Percentiles rank a stretch among this genome's conserved stretches.
Evolutionary conservation across 2,888 invertebrate species (phyloP).

Genomic region (Spisula solida): DNA sequence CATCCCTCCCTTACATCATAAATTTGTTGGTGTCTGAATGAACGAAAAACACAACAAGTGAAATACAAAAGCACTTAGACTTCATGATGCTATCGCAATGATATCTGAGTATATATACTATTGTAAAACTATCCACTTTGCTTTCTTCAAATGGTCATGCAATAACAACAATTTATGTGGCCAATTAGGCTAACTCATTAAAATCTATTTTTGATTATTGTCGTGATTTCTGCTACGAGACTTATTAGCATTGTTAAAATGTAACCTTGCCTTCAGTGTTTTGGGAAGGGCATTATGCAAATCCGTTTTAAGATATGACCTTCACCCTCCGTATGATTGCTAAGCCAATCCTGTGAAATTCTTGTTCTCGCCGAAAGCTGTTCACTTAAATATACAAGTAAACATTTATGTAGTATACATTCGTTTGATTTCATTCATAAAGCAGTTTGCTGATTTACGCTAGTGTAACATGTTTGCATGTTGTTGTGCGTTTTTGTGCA

Average conservation of each 20-base stretch:
- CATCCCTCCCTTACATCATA: no score
- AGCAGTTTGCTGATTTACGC: constrained; percentile 20
- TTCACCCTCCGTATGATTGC: neutral
- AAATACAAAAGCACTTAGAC: constrained; percentile 1
- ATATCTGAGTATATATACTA: neutral
- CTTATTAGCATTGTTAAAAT: neutral
- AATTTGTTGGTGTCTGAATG: no score
- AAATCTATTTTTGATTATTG: constrained; percentile 14
- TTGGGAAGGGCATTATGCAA: constrained; percentile 6
- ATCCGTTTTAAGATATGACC: neutral
- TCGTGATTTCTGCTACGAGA: neutral
- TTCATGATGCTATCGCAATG: neutral
- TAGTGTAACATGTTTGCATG: constrained; percentile 26
- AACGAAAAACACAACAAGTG: no score
- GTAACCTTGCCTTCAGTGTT: neutral
- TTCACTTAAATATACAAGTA: neutral
- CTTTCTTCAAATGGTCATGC: neutral
- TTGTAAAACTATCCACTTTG: constrained; percentile 11
- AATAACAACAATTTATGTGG: neutral
- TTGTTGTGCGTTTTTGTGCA: constrained; percentile 17
- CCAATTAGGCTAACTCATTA: constrained; percentile 8
- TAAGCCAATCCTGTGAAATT: constrained; percentile 35
- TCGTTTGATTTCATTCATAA: constrained; percentile 43
- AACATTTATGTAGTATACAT: neutral
- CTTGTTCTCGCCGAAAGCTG: constrained; percentile 22